These are phyloP conservation scores for Rhombomys opimus DNA, from an alignment of 2,113 vertebrate genomes.

Conservation along the genomic window DNA sequence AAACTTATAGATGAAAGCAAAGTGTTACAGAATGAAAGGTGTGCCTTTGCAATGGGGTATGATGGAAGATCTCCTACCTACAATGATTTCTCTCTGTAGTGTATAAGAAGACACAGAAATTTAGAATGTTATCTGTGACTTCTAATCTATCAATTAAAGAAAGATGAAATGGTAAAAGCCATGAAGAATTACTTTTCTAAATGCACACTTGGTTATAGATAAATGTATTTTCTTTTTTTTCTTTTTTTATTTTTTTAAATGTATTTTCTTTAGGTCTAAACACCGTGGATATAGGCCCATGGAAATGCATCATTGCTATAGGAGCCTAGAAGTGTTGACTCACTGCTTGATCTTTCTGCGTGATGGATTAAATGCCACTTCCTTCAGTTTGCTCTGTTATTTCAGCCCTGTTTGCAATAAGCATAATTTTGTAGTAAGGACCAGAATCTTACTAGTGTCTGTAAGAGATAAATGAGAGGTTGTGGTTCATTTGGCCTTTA, in stretches of 20 bases:
- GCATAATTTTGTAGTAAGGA: slow-evolving; percentile 2
- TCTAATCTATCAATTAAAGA: slow-evolving; percentile 55
- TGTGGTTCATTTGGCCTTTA: slow-evolving; percentile 45
- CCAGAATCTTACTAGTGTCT: slow-evolving; percentile 49
- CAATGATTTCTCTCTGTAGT: background rate
- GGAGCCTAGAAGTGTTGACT: slow-evolving; percentile 61
- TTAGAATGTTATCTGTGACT: slow-evolving; percentile 49
- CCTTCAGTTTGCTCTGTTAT: slow-evolving; percentile 61
- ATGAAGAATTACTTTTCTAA: slow-evolving; percentile 63
- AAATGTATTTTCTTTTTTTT: slow-evolving; percentile 72
- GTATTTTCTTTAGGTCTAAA: slow-evolving; percentile 66
- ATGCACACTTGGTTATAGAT: slow-evolving; percentile 75
- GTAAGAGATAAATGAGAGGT: slow-evolving; percentile 44
- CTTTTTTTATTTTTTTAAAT: no score
- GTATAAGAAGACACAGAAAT: slow-evolving; percentile 23
- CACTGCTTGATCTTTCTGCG: slow-evolving; percentile 65
- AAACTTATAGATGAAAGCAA: background rate
- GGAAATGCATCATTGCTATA: slow-evolving; percentile 62
- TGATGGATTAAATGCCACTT: slow-evolving; percentile 66
- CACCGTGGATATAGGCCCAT: slow-evolving; percentile 60
- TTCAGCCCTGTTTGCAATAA: slow-evolving; percentile 57
- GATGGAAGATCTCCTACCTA: background rate
- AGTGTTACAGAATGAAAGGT: background rate
- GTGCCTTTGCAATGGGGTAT: background rate
- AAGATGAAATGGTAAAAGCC: slow-evolving; percentile 36